Evolutionary conservation across 2,797 vertebrate genomes (phyloP).

Genomic region (Onychomys leucogaster): DNA sequence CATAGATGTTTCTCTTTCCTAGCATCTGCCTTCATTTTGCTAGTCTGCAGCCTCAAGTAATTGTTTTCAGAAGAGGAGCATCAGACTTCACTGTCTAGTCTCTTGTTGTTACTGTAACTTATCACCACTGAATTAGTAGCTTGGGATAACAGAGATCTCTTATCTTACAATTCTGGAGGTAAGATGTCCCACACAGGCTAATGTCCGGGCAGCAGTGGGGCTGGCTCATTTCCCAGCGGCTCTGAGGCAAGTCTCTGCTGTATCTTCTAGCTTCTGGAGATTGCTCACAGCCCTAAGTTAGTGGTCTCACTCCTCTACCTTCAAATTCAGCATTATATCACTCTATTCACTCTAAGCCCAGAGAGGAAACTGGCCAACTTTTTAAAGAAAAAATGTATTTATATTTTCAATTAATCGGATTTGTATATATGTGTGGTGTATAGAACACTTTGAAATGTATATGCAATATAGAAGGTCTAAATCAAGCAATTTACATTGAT

Average conservation of each 20-base stretch:
- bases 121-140: not conserved
- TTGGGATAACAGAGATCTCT: not conserved
- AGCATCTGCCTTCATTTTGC: constrained; percentile 6
- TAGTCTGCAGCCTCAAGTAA: not conserved
- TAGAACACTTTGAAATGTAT: not conserved
- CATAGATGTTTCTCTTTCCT: not conserved
- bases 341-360: not conserved
- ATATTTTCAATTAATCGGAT: not conserved
- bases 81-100: not conserved
- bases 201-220: not conserved
- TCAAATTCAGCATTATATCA: not conserved
- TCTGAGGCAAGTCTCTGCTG: not conserved
- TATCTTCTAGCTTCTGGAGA: not conserved
- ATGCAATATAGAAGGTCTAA: not conserved
- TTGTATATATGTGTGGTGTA: not conserved
- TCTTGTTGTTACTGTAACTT: not conserved
- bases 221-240: not conserved
- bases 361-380: not conserved
- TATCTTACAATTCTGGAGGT: not conserved
- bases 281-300: not conserved
- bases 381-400: not conserved
- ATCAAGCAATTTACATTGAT: not conserved
- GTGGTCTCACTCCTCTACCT: not conserved
- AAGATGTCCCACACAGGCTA: not conserved
- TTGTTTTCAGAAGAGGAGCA: not conserved